Evolutionary conservation across 2,797 vertebrate species (phyloP), one percentile per base, ranked within the genome.

Genomic region (Periparus ater): DNA sequence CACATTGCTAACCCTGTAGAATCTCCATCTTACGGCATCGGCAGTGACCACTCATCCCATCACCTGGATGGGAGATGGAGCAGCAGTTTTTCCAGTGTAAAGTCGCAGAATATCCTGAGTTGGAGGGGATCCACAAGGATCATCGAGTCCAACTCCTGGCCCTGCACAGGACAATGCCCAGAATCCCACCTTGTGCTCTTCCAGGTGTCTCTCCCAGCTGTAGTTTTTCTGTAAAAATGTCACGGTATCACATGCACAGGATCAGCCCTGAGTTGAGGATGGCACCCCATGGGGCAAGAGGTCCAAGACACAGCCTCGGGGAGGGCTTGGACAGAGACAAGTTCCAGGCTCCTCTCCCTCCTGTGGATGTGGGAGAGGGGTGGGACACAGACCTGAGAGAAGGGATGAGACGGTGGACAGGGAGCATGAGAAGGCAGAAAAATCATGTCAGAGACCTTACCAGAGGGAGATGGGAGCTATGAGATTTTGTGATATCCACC

Each of bases 171-270:
- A 60, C 30, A 60, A 34, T 6, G 11, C 13, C 40, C 48, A 66
- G 19, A 34, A 48, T 54, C 47, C 60, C 47, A 60, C 16, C 30
- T 15, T 20, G 34, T 54, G n/a, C 18, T 85, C 38, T 66, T 85
- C 54, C 42, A 82, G 30, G 30, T 30, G 42, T 30, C 29, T 32
- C 48, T 71, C 10, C 1, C 27, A 62, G 27, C 27, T 48, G 34
- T 6, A 42, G 30, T 10, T 89, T 68, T 70, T 16, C 66, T 62
- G 30, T 17, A 26, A 40, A 68, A n/a, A 10, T 7, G 1, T 44
- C 58, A 61, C 0, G 0, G 34, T 27, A 32, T 27, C n/a, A 58
- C 36, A 47, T 1, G 7, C 36, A 44, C 5, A 27, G 48, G 21
- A 48, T 47, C 44, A 63, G 12, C 29, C 57, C 54, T 17, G 30